These are phyloP conservation scores for Manis pentadactyla DNA, from an alignment of 2,797 vertebrate species.

Conservation along the genomic window DNA sequence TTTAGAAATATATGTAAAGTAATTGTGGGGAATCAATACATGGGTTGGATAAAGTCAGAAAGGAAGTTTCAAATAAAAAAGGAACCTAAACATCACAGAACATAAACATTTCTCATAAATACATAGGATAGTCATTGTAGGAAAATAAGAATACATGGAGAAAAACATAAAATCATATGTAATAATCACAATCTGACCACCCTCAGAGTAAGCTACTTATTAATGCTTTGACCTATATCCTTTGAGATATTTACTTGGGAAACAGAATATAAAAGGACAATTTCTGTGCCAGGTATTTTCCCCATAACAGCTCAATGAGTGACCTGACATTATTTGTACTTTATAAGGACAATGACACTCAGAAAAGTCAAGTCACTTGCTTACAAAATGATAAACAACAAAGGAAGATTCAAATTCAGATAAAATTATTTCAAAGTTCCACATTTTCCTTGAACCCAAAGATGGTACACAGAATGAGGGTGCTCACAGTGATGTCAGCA, in stretches of 20 bases:
- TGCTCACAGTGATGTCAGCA: not conserved
- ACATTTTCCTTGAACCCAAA: not conserved
- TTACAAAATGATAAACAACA: not conserved
- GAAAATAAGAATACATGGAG: not conserved
- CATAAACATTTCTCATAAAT: not conserved
- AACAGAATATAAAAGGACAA: not conserved
- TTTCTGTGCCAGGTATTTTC: not conserved
- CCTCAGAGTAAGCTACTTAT: not conserved
- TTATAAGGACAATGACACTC: not conserved
- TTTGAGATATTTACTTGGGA: not conserved
- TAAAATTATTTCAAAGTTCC: not conserved
- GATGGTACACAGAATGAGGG: not conserved
- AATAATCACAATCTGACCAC: not conserved
- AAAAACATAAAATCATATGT: not conserved
- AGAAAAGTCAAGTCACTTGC: not conserved
- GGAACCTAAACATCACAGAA: not conserved
- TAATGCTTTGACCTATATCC: not conserved
- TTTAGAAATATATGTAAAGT: not conserved
- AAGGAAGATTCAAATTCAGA: not conserved
- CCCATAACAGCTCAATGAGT: not conserved
- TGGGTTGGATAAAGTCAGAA: not conserved
- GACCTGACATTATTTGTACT: not conserved
- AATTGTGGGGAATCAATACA: not conserved
- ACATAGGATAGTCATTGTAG: not conserved
- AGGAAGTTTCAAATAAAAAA: not conserved